Conservation (phyloP, 2,797 vertebrate genomes). For the Onychomys leucogaster region DNA sequence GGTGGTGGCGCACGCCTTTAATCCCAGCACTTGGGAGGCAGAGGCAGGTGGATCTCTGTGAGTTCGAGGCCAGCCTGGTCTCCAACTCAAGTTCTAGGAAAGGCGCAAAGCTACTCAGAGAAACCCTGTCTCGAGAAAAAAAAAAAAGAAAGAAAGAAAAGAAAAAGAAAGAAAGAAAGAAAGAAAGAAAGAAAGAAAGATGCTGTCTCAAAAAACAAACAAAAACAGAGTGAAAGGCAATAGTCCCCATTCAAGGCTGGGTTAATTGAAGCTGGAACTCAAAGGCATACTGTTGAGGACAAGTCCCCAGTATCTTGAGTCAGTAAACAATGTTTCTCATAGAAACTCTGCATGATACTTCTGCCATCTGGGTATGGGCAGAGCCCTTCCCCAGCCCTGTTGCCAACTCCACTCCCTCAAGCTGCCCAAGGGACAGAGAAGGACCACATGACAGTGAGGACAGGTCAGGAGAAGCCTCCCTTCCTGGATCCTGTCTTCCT, state of each 20-base stretch:
- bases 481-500: constrained; percentile 14
- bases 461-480: neutral
- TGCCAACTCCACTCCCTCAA: neutral
- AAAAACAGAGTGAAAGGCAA: constrained; percentile 5
- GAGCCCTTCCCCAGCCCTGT: neutral
- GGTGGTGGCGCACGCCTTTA: no score
- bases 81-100: no score
- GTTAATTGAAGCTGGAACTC: constrained; percentile 46
- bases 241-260: neutral
- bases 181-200: no score
- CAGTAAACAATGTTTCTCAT: constrained; percentile 51
- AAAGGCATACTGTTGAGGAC: constrained; percentile 75
- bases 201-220: neutral
- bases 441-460: neutral
- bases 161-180: no score
- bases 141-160: no score
- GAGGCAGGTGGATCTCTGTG: no score
- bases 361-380: neutral
- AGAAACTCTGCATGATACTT: constrained; percentile 17
- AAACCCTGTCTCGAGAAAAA: no score
- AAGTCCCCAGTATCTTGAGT: constrained; percentile 59
- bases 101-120: no score
- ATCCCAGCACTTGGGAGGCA: no score
- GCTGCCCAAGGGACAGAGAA: neutral
- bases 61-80: no score